phyloP scores from a whole-genome alignment of 2,113 vertebrate species.

The Anoplopoma fimbria region DNA sequence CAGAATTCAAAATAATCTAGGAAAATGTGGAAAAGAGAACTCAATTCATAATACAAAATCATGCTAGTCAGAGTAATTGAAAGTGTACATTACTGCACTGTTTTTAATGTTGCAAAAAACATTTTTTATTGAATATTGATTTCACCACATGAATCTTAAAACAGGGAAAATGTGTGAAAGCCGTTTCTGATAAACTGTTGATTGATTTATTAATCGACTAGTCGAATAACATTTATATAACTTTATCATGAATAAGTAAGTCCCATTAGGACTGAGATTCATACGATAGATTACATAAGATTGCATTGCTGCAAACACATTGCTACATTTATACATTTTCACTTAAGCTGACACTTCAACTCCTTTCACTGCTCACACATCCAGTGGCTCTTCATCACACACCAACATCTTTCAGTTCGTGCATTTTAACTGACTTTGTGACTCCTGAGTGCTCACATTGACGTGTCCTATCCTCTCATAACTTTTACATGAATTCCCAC shows the following conservation, averaged over 20 bases:
- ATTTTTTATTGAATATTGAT: not conserved
- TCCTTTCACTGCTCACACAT: not conserved
- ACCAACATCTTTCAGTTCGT: not conserved
- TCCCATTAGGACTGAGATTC: no score
- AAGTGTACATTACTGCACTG: not conserved
- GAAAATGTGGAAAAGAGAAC: slow-evolving; percentile 6
- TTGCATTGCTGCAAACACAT: not conserved
- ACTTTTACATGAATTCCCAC: not conserved
- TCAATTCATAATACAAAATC: not conserved
- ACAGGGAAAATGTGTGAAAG: no score
- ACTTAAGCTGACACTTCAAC: not conserved
- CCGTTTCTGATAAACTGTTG: no score
- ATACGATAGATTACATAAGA: no score
- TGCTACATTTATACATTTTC: not conserved
- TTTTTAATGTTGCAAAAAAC: not conserved
- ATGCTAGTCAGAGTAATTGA: not conserved
- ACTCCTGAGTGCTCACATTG: no score
- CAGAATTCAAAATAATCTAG: not conserved
- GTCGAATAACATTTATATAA: no score
- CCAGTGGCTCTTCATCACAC: not conserved
- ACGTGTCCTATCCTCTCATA: not conserved
- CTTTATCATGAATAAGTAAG: no score
- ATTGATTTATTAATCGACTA: no score
- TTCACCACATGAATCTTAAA: not conserved
- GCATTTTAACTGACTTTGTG: not conserved